These are phyloP conservation scores for Psittacus erithacus DNA, from an alignment of 2,113 vertebrate genomes.

Conservation along the genomic window DNA sequence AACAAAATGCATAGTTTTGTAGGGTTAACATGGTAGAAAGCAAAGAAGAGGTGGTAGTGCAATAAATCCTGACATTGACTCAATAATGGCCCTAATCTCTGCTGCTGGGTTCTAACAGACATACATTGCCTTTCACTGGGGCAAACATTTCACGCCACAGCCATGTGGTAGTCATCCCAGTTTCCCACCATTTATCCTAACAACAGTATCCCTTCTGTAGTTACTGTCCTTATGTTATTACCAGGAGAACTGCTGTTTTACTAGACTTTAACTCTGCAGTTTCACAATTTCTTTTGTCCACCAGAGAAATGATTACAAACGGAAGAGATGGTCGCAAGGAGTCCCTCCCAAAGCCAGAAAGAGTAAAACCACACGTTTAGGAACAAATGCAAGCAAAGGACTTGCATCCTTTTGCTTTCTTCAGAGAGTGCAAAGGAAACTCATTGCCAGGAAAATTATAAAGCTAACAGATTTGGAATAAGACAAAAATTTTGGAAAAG, in stretches of 20 bases:
- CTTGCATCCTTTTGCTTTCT: neutral
- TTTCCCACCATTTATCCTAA: neutral
- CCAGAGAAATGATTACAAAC: neutral
- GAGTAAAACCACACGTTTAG: neutral
- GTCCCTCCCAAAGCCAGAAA: neutral
- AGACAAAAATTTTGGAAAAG: neutral
- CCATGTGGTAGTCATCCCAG: fast-evolving
- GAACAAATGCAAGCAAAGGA: neutral
- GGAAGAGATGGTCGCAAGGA: neutral
- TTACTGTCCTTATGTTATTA: neutral
- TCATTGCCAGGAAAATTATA: neutral
- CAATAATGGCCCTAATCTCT: fast-evolving
- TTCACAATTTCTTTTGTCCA: neutral
- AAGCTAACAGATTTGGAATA: neutral
- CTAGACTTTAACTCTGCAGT: neutral
- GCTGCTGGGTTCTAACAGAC: too few species aligned
- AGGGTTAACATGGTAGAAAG: neutral
- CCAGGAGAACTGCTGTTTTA: neutral
- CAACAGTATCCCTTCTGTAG: neutral
- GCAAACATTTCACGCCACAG: neutral
- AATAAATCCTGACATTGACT: neutral
- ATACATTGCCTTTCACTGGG: fast-evolving
- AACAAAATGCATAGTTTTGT: neutral
- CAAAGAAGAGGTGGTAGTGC: neutral
- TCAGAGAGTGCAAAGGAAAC: neutral